phyloP scores from a whole-genome alignment of 64 coral and sea anemone species.

The Catalaphyllia jardinei region DNA sequence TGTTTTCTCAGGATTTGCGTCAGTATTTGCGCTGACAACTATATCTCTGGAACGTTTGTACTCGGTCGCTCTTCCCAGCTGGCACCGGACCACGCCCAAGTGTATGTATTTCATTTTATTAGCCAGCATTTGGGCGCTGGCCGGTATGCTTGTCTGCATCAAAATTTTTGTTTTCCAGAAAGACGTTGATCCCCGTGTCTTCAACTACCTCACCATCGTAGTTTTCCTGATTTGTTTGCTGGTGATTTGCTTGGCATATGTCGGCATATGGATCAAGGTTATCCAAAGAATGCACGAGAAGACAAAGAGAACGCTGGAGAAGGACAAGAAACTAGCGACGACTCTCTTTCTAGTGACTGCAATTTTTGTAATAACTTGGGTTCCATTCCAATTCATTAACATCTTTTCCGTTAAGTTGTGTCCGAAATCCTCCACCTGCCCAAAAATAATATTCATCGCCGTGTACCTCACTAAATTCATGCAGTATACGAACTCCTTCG shows the following conservation, averaged over 20 bases:
- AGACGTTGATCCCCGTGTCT: not conserved
- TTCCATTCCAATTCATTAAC: slow-evolving; percentile 75
- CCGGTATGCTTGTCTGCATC: slow-evolving; percentile 45
- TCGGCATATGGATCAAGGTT: slow-evolving; percentile 81
- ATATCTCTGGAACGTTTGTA: slow-evolving; percentile 86
- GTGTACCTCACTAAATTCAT: slow-evolving; percentile 74
- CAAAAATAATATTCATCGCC: not conserved
- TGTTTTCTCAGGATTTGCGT: slow-evolving; percentile 83
- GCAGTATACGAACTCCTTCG: slow-evolving; percentile 80
- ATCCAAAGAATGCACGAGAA: slow-evolving; percentile 82
- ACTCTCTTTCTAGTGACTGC: slow-evolving; percentile 77
- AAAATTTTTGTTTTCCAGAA: slow-evolving; percentile 18
- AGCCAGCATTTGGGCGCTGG: slow-evolving; percentile 58
- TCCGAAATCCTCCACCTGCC: not conserved
- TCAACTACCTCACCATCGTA: slow-evolving; percentile 34
- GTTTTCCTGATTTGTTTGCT: slow-evolving; percentile 42
- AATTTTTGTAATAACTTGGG: slow-evolving; percentile 71
- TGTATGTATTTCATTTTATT: slow-evolving; percentile 62
- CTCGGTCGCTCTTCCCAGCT: slow-evolving; percentile 79
- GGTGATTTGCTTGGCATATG: slow-evolving; percentile 74
- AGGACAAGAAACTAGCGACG: slow-evolving; percentile 80
- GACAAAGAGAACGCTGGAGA: slow-evolving; percentile 73
- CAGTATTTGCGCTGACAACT: slow-evolving; percentile 73
- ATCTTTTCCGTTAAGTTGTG: slow-evolving; percentile 29
- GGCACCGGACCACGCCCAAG: slow-evolving; percentile 68